phyloP scores from a whole-genome alignment of 2,113 vertebrate species.

The Dipodomys ordii region DNA sequence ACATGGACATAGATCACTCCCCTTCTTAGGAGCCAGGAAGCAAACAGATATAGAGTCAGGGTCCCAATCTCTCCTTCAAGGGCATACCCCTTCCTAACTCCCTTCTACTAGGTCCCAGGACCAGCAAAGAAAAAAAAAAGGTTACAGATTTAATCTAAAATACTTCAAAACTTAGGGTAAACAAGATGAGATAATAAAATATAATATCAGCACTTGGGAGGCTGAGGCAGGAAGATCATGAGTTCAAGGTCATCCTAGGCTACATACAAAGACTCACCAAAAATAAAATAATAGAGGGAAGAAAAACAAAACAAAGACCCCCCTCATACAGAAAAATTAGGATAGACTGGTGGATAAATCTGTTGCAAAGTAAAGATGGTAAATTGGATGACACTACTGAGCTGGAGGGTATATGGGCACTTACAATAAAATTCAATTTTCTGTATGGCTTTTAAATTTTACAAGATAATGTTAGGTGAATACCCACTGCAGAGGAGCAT shows the following conservation, averaged over 20 bases:
- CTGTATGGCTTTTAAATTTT: not conserved
- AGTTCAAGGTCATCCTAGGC: too few relatives aligned
- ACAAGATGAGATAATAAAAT: too few relatives aligned
- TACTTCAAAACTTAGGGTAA: not conserved
- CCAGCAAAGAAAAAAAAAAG: not conserved
- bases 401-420: fast-evolving
- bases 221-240: too few relatives aligned
- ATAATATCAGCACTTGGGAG: too few relatives aligned
- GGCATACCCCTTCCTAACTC: not conserved
- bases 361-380: not conserved
- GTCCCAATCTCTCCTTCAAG: not conserved
- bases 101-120: not conserved
- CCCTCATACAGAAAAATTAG: too few relatives aligned
- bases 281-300: too few relatives aligned
- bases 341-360: not conserved
- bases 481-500: not conserved
- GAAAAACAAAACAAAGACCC: too few relatives aligned
- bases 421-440: not conserved
- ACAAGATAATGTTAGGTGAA: not conserved
- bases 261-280: too few relatives aligned
- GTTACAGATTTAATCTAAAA: not conserved
- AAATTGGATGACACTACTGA: not conserved
- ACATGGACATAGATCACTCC: not conserved
- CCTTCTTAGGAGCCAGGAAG: not conserved
- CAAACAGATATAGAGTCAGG: not conserved